A percentile compares a stretch with the other conserved stretches of the same genome.
Conservation (phyloP, 1,140 invertebrate species). For the Pissodes strobi region DNA sequence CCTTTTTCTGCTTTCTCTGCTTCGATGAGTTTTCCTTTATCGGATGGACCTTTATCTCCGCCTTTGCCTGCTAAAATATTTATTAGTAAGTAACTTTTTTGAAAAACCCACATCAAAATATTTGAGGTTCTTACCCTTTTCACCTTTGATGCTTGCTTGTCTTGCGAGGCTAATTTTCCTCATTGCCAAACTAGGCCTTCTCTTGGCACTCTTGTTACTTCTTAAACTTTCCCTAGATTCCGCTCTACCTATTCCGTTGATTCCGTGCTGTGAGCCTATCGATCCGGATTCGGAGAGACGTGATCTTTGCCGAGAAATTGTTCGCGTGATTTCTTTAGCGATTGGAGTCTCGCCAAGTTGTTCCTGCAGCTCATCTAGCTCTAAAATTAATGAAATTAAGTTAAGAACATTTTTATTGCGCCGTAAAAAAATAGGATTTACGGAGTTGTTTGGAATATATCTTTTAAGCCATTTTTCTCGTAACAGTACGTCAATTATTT, state of each 20-base stretch:
- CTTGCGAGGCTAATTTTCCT: slow-evolving; percentile 25
- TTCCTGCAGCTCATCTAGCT: slow-evolving; percentile 75
- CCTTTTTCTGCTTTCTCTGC: slow-evolving; percentile 87
- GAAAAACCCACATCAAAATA: too few species aligned
- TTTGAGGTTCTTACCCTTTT: slow-evolving; percentile 23
- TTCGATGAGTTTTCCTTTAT: slow-evolving; percentile 76
- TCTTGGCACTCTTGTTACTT: slow-evolving; percentile 40
- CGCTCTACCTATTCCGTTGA: slow-evolving; percentile 33
- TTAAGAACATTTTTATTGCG: too few species aligned
- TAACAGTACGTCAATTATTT: too few species aligned
- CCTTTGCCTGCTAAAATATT: not conserved
- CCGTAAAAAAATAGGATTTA: too few species aligned
- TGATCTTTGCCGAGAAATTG: slow-evolving; percentile 63
- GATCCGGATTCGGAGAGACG: slow-evolving; percentile 65
- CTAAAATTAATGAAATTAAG: slow-evolving; percentile 55
- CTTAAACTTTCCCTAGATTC: slow-evolving; percentile 37
- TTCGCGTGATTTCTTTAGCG: slow-evolving; percentile 64
- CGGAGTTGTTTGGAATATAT: too few species aligned
- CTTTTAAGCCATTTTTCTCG: too few species aligned
- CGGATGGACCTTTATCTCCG: slow-evolving; percentile 15
- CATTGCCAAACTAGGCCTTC: slow-evolving; percentile 32
- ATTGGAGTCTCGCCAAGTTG: slow-evolving; percentile 73
- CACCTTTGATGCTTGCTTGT: slow-evolving; percentile 42
- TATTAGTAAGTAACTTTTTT: too few species aligned
- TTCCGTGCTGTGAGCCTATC: slow-evolving; percentile 50